A percentile compares a stretch with the other conserved stretches of the same genome.
Conservation (phyloP, 1,140 invertebrate genomes). For the Caenorhabditis latens region DNA sequence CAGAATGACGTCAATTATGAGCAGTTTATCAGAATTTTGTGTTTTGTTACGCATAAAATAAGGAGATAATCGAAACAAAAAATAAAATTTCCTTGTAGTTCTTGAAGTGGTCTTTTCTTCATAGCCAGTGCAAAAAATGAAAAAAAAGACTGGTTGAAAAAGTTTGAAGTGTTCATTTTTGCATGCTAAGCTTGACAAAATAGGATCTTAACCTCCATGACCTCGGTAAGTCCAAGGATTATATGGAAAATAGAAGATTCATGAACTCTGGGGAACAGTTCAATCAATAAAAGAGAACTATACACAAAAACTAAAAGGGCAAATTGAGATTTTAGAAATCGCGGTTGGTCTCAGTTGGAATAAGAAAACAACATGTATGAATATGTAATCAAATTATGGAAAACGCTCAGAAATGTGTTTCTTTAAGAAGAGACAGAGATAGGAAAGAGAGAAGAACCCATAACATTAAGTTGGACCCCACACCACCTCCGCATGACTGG, state of each 20-base stretch:
- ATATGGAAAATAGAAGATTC: not conserved
- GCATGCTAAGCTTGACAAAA: slow-evolving; percentile 37
- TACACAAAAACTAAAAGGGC: slow-evolving; percentile 40
- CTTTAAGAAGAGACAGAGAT: slow-evolving; percentile 20
- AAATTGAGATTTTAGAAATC: slow-evolving; percentile 29
- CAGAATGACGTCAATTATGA: not conserved
- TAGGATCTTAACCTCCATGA: slow-evolving; percentile 4
- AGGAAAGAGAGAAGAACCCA: slow-evolving; percentile 43
- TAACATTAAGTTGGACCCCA: slow-evolving; percentile 46
- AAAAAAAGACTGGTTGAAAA: not conserved
- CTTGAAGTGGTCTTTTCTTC: slow-evolving; percentile 24
- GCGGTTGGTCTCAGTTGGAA: slow-evolving; percentile 38
- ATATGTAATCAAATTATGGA: slow-evolving; percentile 54
- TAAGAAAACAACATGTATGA: slow-evolving; percentile 51
- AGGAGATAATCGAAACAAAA: not conserved
- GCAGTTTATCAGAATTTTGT: not conserved
- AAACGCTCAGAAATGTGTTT: slow-evolving; percentile 44
- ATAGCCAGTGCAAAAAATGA: not conserved
- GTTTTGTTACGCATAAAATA: not conserved
- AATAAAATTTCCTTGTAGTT: not conserved
- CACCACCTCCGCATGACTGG: slow-evolving; percentile 36
- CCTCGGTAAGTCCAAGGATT: slow-evolving; percentile 22
- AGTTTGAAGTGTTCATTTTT: slow-evolving; percentile 50
- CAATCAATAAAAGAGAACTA: not conserved
- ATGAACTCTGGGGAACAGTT: not conserved